phyloP scores from a whole-genome alignment of 2,113 vertebrate genomes.

The Anolis carolinensis region DNA sequence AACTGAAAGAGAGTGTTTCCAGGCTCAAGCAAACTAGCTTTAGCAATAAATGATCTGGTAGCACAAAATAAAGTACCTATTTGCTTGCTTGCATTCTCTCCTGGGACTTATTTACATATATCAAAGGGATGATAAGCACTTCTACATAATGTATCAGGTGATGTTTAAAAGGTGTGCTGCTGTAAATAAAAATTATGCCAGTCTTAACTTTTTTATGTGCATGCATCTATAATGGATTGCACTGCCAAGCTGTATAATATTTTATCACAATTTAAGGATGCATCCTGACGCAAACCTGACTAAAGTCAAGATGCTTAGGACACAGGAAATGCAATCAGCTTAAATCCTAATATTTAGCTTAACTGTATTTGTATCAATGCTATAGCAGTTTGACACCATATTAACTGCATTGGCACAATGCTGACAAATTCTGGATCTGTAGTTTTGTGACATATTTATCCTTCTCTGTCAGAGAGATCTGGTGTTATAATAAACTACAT shows the following conservation, averaged over 20 bases:
- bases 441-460: no score
- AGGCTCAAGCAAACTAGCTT: rapidly evolving
- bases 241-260: background rate
- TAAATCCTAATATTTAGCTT: background rate
- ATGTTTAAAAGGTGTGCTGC: slow-evolving; percentile 10
- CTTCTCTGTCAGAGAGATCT: no score
- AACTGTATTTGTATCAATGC: background rate
- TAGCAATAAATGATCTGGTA: background rate
- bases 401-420: no score
- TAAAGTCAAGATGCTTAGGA: background rate
- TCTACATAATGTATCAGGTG: background rate
- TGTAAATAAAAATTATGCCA: slow-evolving; percentile 21
- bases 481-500: no score
- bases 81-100: slow-evolving; percentile 6
- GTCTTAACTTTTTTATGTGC: slow-evolving; percentile 1
- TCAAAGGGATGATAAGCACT: background rate
- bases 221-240: background rate
- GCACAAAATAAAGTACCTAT: background rate
- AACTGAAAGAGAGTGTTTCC: background rate
- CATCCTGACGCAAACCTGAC: background rate
- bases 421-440: no score
- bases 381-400: no score
- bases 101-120: background rate
- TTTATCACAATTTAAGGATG: background rate
- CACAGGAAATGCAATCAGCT: background rate